Evolutionary conservation across 2,888 invertebrate species (phyloP).

Genomic region (Holacanthella duospinosa): DNA sequence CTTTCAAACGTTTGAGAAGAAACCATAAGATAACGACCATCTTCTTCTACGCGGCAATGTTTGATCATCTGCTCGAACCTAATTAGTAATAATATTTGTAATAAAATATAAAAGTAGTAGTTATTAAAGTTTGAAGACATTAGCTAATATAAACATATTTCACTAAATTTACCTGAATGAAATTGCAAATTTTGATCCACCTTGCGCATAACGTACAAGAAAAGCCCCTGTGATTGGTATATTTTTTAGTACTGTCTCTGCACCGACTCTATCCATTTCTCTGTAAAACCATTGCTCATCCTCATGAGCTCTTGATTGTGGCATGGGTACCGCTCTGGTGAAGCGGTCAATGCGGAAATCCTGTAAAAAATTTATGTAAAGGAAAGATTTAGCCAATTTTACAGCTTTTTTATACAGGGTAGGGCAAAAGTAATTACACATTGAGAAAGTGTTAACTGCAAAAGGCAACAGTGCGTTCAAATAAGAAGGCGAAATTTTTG

Average conservation of each 20-base stretch:
- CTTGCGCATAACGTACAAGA: slow-evolving; percentile 26
- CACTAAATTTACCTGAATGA: slow-evolving; percentile 14
- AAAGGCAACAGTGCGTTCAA: no score
- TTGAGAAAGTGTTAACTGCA: background rate
- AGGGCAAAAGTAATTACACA: no score
- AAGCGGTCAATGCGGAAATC: slow-evolving; percentile 12
- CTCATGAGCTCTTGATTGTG: slow-evolving; percentile 11
- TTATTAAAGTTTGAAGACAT: no score
- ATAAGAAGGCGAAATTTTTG: no score
- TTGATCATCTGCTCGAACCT: slow-evolving; percentile 89
- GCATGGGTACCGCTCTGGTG: slow-evolving; percentile 12
- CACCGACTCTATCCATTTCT: slow-evolving; percentile 21
- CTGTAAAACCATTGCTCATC: slow-evolving; percentile 23
- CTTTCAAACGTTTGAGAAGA: slow-evolving; percentile 89
- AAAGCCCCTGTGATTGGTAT: slow-evolving; percentile 32
- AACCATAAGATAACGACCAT: slow-evolving; percentile 79
- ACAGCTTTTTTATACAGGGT: background rate
- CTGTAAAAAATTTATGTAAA: no score
- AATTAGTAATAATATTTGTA: no score
- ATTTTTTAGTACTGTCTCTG: slow-evolving; percentile 28
- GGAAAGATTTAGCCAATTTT: no score
- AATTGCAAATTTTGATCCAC: slow-evolving; percentile 14
- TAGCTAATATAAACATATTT: background rate
- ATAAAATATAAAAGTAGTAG: no score
- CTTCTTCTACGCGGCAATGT: slow-evolving; percentile 87